Base-by-base conservation (phyloP, 2,888 invertebrate genomes). In the Entomobrya proxima region DNA sequence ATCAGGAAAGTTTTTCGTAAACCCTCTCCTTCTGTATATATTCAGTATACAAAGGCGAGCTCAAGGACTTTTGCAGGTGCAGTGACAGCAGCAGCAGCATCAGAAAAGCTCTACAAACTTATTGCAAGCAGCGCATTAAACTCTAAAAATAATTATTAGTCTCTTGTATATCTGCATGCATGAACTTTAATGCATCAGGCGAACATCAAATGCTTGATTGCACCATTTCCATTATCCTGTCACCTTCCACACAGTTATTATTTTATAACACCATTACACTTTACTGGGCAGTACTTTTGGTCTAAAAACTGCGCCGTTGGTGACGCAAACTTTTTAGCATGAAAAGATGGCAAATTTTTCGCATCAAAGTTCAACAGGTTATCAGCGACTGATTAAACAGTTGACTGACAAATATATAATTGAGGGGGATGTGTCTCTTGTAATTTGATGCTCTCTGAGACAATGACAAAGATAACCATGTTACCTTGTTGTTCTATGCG, bases 321-420 rank as follows among this genome's bases (percentile, higher is more conserved):
- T 72, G 69, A 64, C 32, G 64, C 7, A 15, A 64, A 64, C n/a
- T 35, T 64, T n/a, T n/a, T 69, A 30, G 27, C 21, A 69, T 69
- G 69, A 69, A 30, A 67, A 67, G 40, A 21, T 7, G 40, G 35
- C 37, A 40, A 61, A 44, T 69, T 44, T 13, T 40, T 75, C 50
- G 35, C 52, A 52, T 32, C 77, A 77, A 77, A 77, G 77, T 77
- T 77, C 77, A 77, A 77, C 77, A 77, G 77, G 77, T 77, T 77
- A 77, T 77, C 77, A 15, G 24, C 44, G 64, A 64, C 37, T 35
- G 37, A 30, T 32, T 64, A 18, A 18, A n/a, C 35, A 64, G 58
- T 24, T 2, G 52, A 21, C 21, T 24, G 24, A 27, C 44, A 44
- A 72, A 72, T 44, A 37, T 37, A 24, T 15, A 64, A 13, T n/a